A percentile compares a stretch with the other conserved stretches of the same genome.
These are phyloP conservation scores for Glaucomys volans DNA, from an alignment of 2,113 vertebrate species.

Conservation along the genomic window DNA sequence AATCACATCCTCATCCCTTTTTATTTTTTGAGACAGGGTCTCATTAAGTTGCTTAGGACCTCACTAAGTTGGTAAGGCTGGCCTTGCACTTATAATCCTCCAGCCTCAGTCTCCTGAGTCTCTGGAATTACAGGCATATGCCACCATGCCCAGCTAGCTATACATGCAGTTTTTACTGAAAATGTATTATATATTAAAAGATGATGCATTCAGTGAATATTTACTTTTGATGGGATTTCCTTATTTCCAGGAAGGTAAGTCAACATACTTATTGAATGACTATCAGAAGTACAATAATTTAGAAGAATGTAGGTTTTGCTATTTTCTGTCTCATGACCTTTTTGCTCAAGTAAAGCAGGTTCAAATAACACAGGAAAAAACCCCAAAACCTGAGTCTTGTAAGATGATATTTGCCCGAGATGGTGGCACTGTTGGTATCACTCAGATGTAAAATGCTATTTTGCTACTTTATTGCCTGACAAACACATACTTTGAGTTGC, in stretches of 20 bases:
- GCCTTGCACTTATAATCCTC: background rate
- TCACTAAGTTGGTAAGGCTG: background rate
- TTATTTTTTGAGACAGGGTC: background rate
- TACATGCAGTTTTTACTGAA: background rate
- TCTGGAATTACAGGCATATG: background rate
- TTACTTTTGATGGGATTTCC: constrained; percentile 36
- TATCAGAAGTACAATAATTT: constrained; percentile 37
- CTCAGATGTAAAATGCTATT: background rate
- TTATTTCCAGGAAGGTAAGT: background rate
- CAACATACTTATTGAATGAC: background rate
- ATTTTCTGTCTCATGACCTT: background rate
- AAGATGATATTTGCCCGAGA: background rate
- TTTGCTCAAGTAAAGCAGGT: constrained; percentile 29
- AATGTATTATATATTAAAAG: constrained; percentile 54
- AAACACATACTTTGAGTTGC: background rate
- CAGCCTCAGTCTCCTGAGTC: background rate
- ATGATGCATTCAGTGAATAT: constrained; percentile 42
- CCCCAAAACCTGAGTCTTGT: background rate
- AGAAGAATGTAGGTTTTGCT: background rate
- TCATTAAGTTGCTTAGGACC: background rate
- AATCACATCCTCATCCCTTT: background rate
- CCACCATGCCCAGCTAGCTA: background rate
- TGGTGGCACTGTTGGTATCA: background rate
- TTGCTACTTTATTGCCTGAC: background rate
- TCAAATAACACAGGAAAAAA: background rate